These are phyloP conservation scores for Hydrocynus forskahlii DNA, from an alignment of 2,797 vertebrate genomes.

Conservation along the genomic window DNA sequence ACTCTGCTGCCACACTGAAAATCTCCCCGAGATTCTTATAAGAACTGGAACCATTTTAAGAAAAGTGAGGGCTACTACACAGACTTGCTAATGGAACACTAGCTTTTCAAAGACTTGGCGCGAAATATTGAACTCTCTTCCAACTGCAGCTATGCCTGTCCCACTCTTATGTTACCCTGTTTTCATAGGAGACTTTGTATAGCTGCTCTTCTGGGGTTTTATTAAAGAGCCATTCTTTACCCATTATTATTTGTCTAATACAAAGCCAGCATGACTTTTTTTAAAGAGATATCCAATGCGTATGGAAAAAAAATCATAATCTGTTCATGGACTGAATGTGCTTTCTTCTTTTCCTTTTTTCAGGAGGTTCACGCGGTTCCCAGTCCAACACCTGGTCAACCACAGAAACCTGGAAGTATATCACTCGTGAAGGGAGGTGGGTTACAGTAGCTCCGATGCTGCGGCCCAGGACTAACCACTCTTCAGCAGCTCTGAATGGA, in stretches of 20 bases:
- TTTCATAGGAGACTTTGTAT: slow-evolving; percentile 31
- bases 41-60: slow-evolving; percentile 45
- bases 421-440: slow-evolving; percentile 86
- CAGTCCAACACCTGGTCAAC: slow-evolving; percentile 94
- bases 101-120: slow-evolving; percentile 31
- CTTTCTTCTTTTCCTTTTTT: slow-evolving; percentile 42
- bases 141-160: slow-evolving; percentile 10
- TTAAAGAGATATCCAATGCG: slow-evolving; percentile 6
- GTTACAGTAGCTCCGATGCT: slow-evolving; percentile 89
- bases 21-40: slow-evolving; percentile 40
- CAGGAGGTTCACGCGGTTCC: slow-evolving; percentile 93
- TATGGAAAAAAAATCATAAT: not conserved
- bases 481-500: slow-evolving; percentile 87
- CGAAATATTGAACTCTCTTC: not conserved
- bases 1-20: slow-evolving; percentile 30
- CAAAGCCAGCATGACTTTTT: slow-evolving; percentile 30
- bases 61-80: slow-evolving; percentile 32
- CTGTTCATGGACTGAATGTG: not conserved
- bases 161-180: slow-evolving; percentile 8
- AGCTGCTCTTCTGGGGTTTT: slow-evolving; percentile 23
- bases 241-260: slow-evolving; percentile 26
- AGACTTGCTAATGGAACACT: slow-evolving; percentile 48
- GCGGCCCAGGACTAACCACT: slow-evolving; percentile 92
- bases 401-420: slow-evolving; percentile 93
- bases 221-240: slow-evolving; percentile 19